Conservation (phyloP, 2,113 vertebrate species). For the Mesoclemmys tuberculata region DNA sequence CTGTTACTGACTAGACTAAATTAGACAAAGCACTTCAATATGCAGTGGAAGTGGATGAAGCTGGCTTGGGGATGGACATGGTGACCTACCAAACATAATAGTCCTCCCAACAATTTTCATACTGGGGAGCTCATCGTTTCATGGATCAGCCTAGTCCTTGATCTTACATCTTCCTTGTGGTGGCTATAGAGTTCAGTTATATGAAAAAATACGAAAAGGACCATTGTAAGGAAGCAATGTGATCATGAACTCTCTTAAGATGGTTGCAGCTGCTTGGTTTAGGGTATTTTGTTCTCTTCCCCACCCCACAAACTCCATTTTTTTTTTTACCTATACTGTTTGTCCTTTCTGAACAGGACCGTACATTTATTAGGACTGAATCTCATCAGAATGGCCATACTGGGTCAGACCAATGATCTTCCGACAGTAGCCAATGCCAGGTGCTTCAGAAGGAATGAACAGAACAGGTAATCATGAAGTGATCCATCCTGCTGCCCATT, state of each 20-base stretch:
- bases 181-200: not conserved
- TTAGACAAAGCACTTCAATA: not conserved
- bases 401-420: too few relatives aligned
- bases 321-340: not conserved
- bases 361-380: not conserved
- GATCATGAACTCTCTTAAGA: not conserved
- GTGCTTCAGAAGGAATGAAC: too few relatives aligned
- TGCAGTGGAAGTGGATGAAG: rapidly evolving
- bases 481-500: too few relatives aligned
- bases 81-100: rapidly evolving
- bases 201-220: rapidly evolving
- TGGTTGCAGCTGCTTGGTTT: not conserved
- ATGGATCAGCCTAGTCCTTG: not conserved
- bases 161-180: rapidly evolving
- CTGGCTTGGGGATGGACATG: rapidly evolving
- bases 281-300: not conserved
- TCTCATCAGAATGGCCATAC: too few relatives aligned
- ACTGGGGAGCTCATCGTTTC: not conserved
- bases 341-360: rapidly evolving
- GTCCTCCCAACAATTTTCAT: not conserved
- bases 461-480: too few relatives aligned
- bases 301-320: not conserved
- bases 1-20: rapidly evolving
- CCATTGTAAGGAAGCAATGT: rapidly evolving
- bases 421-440: too few relatives aligned